These are phyloP conservation scores for Corythornis vintsioides DNA, from an alignment of 2,113 vertebrate genomes.

Conservation along the genomic window DNA sequence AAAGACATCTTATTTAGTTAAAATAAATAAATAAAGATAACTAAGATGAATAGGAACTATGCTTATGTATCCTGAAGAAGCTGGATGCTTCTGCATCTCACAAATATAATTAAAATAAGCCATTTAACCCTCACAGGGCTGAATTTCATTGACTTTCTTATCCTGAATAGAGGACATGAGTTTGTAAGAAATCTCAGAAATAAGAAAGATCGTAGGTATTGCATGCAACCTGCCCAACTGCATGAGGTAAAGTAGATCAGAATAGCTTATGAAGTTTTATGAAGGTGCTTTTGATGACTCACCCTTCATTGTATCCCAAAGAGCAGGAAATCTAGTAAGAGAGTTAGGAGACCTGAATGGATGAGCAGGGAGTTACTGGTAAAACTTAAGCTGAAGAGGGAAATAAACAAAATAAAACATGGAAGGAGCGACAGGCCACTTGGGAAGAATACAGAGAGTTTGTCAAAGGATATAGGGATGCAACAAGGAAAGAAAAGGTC, in stretches of 20 bases:
- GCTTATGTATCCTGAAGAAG: not conserved
- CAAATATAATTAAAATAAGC: not conserved
- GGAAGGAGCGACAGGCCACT: no score
- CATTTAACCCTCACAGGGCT: not conserved
- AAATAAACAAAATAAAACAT: no score
- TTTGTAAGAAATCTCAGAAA: not conserved
- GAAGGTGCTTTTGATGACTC: constrained; percentile 38
- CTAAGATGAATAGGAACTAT: not conserved
- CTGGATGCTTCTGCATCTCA: not conserved
- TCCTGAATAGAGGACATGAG: not conserved
- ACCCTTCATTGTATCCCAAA: not conserved
- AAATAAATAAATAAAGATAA: not conserved
- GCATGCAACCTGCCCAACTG: not conserved
- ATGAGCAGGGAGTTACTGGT: no score
- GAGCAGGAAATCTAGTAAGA: no score
- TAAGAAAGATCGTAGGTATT: not conserved
- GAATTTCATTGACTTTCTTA: not conserved
- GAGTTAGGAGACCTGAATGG: no score
- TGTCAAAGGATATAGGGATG: no score
- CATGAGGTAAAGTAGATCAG: not conserved
- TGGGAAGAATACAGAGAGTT: no score
- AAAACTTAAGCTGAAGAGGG: no score
- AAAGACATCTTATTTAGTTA: not conserved
- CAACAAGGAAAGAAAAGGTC: no score
- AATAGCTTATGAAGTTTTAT: not conserved